Base-by-base conservation (phyloP, 2,888 invertebrate genomes). In the Drosophila paranaensis region DNA sequence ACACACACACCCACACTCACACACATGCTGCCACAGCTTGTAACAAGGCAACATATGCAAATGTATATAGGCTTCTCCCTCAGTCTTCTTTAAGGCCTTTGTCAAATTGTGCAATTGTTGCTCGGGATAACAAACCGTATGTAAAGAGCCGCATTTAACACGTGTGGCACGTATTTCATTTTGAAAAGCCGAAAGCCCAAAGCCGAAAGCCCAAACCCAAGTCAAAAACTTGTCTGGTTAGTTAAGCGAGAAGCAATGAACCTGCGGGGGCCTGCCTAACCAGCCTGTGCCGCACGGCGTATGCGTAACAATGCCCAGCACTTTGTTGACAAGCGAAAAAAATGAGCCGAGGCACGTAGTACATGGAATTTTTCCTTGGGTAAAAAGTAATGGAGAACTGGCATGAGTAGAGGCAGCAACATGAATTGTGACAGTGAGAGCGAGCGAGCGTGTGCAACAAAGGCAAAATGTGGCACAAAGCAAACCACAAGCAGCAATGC, bases 81-180 rank as follows among this genome's bases (percentile, higher is more conserved):
- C 16, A 20, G 20, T 25, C 27, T 10, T 33, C 13, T 39, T 0
- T 40, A 14, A 45, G 35, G 63, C 46, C 53, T 62, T 53, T 66
- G 81, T 73, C 76, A 84, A 87, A 80, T 84, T 81, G 77, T 88
- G 84, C 78, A 86, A 88, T 84, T 88, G 87, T 80, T 74, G 75
- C 57, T 66, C 51, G 48, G 64, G 40, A 46, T 62, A 68, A 57
- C 56, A 51, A 58, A 56, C 46, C 58, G 68, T 69, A 48, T 57
- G 69, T 55, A 69, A 82, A 87, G 82, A 73, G 67, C 54, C 69
- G 71, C 79, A 81, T 82, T 88, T 88, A 80, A 71, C 87, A 86
- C 88, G 82, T 84, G 86, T 75, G 82, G 82, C 86, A 86, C 87
- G 86, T 86, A 84, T 88, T 86, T 88, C 84, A 88, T 86, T 88